Evolutionary conservation across 1,140 invertebrate species (phyloP).

Genomic region (Lethrus apterus): DNA sequence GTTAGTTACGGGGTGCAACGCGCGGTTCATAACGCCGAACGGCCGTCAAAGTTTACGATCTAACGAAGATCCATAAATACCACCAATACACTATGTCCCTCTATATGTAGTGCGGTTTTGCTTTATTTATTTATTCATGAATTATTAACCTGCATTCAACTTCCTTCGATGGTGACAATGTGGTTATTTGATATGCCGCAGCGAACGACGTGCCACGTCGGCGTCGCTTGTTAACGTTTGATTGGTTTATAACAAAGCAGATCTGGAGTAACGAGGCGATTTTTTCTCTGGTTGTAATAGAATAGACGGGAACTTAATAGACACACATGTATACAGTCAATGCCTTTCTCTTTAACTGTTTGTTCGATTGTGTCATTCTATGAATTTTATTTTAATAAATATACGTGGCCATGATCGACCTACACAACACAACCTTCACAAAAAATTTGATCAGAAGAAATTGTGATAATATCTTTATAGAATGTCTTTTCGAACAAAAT

Average conservation of each 20-base stretch:
- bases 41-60: slow-evolving; percentile 28
- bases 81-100: slow-evolving; percentile 1
- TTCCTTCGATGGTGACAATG: slow-evolving; percentile 23
- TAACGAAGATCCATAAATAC: slow-evolving; percentile 29
- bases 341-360: too few species aligned
- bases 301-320: neutral
- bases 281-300: neutral
- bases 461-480: too few species aligned
- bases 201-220: slow-evolving; percentile 10
- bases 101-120: neutral
- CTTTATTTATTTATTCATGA: slow-evolving; percentile 32
- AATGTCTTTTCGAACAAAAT: too few species aligned
- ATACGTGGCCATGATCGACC: neutral
- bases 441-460: too few species aligned
- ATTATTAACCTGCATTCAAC: slow-evolving; percentile 24
- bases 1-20: slow-evolving; percentile 33
- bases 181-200: slow-evolving; percentile 23
- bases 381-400: neutral
- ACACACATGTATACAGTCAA: too few species aligned
- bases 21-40: slow-evolving; percentile 28
- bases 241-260: slow-evolving; percentile 23
- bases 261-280: slow-evolving; percentile 4
- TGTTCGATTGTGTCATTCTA: too few species aligned
- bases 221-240: slow-evolving; percentile 22
- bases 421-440: too few species aligned